Conservation (phyloP, 2,797 vertebrate species). For the Eulemur albifrons region DNA sequence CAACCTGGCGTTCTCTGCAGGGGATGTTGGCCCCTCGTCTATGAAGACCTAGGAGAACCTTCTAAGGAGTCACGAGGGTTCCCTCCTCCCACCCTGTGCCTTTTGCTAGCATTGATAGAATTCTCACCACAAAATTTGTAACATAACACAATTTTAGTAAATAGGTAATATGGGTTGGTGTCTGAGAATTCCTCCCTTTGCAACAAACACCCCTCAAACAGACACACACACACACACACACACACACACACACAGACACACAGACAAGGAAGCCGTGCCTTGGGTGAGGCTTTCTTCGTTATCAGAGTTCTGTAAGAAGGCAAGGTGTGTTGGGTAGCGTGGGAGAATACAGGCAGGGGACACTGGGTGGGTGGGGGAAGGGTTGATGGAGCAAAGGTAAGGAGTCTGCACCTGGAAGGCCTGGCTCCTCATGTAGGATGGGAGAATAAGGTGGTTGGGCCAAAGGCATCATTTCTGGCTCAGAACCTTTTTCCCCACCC, state of each 20-base stretch:
- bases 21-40: no score
- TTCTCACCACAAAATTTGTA: not conserved
- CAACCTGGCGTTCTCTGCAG: not conserved
- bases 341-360: not conserved
- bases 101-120: not conserved
- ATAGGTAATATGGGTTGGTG: not conserved
- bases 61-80: not conserved
- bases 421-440: not conserved
- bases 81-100: not conserved
- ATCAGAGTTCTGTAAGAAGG: not conserved
- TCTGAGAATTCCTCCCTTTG: not conserved
- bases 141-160: not conserved
- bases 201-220: not conserved
- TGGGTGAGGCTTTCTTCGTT: not conserved
- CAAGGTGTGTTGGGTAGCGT: fast-evolving
- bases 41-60: not conserved
- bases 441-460: not conserved
- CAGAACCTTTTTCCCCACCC: not conserved
- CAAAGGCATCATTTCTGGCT: not conserved
- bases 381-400: not conserved
- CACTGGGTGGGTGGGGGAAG: not conserved
- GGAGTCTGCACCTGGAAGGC: no score
- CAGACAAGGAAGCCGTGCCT: not conserved
- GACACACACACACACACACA: not conserved
- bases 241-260: not conserved